These are phyloP conservation scores for Dryadula phaetusa DNA, from an alignment of 2,888 invertebrate species.

Conservation along the genomic window DNA sequence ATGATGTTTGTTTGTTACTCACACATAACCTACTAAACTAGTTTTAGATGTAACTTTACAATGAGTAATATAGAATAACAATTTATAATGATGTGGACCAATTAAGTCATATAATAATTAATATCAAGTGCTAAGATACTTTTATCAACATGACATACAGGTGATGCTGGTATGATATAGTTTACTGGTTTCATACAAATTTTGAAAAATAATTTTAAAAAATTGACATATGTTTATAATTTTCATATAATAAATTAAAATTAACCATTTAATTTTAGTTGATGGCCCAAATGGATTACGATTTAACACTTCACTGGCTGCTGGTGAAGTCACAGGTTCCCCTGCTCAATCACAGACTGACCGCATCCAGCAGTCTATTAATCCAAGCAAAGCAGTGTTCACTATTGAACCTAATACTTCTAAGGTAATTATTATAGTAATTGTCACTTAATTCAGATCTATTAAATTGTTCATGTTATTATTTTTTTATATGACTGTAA, in stretches of 20 bases:
- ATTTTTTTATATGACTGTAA: too few relatives aligned
- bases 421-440: slow-evolving; percentile 70
- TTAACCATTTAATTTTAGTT: slow-evolving; percentile 61
- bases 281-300: slow-evolving; percentile 82
- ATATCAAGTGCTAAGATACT: too few relatives aligned
- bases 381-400: slow-evolving; percentile 87
- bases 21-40: too few relatives aligned
- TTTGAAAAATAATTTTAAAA: background rate
- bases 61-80: too few relatives aligned
- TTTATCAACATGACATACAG: too few relatives aligned
- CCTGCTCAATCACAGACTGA: slow-evolving; percentile 75
- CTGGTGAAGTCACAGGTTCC: slow-evolving; percentile 67
- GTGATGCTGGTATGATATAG: background rate
- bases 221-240: background rate
- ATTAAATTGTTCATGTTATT: too few relatives aligned
- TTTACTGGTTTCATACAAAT: background rate
- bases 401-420: slow-evolving; percentile 86
- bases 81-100: too few relatives aligned
- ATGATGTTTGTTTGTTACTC: too few relatives aligned
- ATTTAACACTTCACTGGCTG: slow-evolving; percentile 78
- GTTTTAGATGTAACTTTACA: too few relatives aligned
- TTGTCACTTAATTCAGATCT: background rate
- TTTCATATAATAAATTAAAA: too few relatives aligned
- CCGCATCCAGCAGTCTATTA: slow-evolving; percentile 79
- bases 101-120: too few relatives aligned